Evolutionary conservation across 2,113 vertebrate genomes (phyloP).

Genomic region (Promerops cafer): DNA sequence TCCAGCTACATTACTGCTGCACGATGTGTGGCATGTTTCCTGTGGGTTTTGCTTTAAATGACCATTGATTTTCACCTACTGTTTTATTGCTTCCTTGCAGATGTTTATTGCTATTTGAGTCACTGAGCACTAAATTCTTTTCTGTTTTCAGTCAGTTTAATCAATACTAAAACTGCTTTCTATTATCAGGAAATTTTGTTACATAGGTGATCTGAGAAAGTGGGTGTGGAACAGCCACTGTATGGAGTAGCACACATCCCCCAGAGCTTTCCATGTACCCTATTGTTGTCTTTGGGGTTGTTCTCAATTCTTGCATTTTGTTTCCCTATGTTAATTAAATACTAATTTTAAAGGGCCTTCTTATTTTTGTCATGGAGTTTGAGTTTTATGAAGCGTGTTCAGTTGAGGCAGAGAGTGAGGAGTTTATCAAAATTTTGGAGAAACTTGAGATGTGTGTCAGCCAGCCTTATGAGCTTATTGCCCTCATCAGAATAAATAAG

Average conservation of each 20-base stretch:
- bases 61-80: neutral
- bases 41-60: neutral
- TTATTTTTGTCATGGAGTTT: neutral
- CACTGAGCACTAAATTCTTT: neutral
- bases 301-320: neutral
- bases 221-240: neutral
- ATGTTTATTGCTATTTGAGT: neutral
- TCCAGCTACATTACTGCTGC: neutral
- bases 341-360: neutral
- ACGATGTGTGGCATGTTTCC: fast-evolving
- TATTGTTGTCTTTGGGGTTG: neutral
- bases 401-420: neutral
- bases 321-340: neutral
- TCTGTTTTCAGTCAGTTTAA: neutral
- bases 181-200: neutral
- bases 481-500: neutral
- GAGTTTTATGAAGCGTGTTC: neutral
- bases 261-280: neutral
- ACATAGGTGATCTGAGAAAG: neutral
- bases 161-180: neutral
- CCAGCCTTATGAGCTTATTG: neutral
- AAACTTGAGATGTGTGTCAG: neutral
- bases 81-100: neutral
- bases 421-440: neutral
- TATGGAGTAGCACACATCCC: neutral